Evolutionary conservation across 2,113 vertebrate species (phyloP).

Genomic region (Silurus asotus): DNA sequence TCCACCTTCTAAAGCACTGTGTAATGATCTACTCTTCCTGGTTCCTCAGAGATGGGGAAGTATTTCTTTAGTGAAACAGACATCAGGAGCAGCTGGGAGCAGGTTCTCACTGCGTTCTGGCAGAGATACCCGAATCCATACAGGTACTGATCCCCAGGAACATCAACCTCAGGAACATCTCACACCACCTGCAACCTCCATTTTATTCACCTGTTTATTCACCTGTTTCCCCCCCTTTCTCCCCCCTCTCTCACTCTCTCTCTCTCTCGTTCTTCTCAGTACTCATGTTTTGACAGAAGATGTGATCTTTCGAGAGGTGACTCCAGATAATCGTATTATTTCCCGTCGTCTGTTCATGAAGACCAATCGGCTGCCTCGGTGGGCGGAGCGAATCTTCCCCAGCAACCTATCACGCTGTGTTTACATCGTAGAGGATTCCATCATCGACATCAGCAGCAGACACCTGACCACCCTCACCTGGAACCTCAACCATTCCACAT

Average conservation of each 20-base stretch:
- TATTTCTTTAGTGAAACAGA: slow-evolving; percentile 71
- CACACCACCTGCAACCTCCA: not conserved
- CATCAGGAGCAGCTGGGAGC: slow-evolving; percentile 75
- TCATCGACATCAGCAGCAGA: slow-evolving; percentile 70
- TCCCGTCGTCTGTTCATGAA: slow-evolving; percentile 77
- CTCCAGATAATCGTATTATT: slow-evolving; percentile 68
- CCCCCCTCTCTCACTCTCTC: no score
- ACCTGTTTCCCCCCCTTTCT: no score
- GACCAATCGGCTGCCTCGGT: slow-evolving; percentile 80
- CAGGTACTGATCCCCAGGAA: slow-evolving; percentile 66
- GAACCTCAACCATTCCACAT: slow-evolving; percentile 72
- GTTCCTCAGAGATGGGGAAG: slow-evolving; percentile 69
- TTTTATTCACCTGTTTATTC: not conserved
- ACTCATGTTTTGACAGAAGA: slow-evolving; percentile 81
- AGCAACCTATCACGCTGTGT: slow-evolving; percentile 71
- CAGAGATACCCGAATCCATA: slow-evolving; percentile 80
- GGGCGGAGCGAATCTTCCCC: slow-evolving; percentile 75
- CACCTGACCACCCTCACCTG: slow-evolving; percentile 74
- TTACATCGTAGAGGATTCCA: slow-evolving; percentile 78
- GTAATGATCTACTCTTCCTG: not conserved
- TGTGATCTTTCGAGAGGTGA: slow-evolving; percentile 76
- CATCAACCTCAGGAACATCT: not conserved
- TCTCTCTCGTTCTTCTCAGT: slow-evolving; percentile 48
- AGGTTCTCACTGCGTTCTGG: slow-evolving; percentile 78
- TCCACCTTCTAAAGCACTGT: not conserved